phyloP scores from a whole-genome alignment of 1,140 invertebrate genomes.

The Pantala flavescens region DNA sequence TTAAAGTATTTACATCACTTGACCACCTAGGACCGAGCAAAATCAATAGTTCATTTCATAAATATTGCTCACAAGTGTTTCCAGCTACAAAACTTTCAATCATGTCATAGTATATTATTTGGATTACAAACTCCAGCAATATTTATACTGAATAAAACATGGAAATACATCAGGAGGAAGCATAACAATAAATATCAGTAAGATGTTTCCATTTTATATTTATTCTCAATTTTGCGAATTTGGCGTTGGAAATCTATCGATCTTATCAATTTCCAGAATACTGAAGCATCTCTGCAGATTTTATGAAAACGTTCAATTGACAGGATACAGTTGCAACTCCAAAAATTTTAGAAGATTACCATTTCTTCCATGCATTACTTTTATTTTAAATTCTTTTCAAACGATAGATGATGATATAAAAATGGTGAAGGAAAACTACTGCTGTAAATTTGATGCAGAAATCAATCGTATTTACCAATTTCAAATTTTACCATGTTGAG shows the following conservation, averaged over 20 bases:
- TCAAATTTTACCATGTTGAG: too few species aligned
- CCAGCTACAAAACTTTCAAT: constrained; percentile 41
- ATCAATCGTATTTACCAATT: too few species aligned
- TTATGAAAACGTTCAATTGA: constrained; percentile 32
- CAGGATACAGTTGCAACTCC: constrained; percentile 32
- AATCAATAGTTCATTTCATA: constrained; percentile 40
- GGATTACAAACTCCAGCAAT: constrained; percentile 42
- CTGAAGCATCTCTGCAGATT: constrained; percentile 37
- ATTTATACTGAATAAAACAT: constrained; percentile 38
- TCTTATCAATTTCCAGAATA: constrained; percentile 25
- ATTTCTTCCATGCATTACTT: constrained; percentile 38
- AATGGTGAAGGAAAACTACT: constrained; percentile 26
- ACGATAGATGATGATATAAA: too few species aligned
- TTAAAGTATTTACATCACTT: too few species aligned
- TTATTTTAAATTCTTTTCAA: constrained; percentile 30
- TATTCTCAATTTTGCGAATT: not conserved
- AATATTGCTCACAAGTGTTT: constrained; percentile 43
- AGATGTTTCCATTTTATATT: constrained; percentile 23
- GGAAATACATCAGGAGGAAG: constrained; percentile 39
- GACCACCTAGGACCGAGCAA: constrained; percentile 33
- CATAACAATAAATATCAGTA: constrained; percentile 42
- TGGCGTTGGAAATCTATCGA: not conserved
- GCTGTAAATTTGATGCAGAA: too few species aligned
- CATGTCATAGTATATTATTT: constrained; percentile 40
- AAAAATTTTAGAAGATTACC: constrained; percentile 29